These are phyloP conservation scores for Cerastoderma edule DNA, from an alignment of 2,888 invertebrate genomes.

Conservation along the genomic window DNA sequence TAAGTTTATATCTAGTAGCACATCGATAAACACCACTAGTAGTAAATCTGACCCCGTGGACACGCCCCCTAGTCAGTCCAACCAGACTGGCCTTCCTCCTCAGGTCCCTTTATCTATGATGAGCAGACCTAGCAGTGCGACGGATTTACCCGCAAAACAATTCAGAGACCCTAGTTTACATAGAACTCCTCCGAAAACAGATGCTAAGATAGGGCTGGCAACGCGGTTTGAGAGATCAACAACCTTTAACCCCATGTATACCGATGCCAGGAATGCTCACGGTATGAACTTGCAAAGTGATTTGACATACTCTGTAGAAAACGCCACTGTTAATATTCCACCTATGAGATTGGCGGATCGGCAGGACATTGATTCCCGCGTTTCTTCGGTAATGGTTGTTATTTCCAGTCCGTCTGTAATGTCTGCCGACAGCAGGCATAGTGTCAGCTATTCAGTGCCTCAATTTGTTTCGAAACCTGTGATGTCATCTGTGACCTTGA, in stretches of 20 bases:
- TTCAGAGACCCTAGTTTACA: slow-evolving; percentile 80
- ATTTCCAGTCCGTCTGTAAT: slow-evolving; percentile 59
- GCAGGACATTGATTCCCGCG: slow-evolving; percentile 41
- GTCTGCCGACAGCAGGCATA: slow-evolving; percentile 55
- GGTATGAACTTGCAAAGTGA: slow-evolving; percentile 54
- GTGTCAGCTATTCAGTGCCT: slow-evolving; percentile 32
- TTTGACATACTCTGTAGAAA: slow-evolving; percentile 54
- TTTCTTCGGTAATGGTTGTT: slow-evolving; percentile 59
- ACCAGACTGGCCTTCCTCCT: slow-evolving; percentile 59
- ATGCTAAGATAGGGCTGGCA: slow-evolving; percentile 80
- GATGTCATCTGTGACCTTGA: slow-evolving; percentile 31
- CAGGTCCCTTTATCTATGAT: slow-evolving; percentile 62
- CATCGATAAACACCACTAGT: slow-evolving; percentile 31
- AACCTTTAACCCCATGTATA: slow-evolving; percentile 43
- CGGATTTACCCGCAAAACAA: slow-evolving; percentile 62
- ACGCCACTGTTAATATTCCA: slow-evolving; percentile 34
- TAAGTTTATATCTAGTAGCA: slow-evolving; percentile 30
- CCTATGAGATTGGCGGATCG: slow-evolving; percentile 4
- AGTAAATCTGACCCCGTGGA: slow-evolving; percentile 16
- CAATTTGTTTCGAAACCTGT: slow-evolving; percentile 49
- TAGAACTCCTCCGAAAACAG: slow-evolving; percentile 70
- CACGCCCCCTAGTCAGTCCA: slow-evolving; percentile 32
- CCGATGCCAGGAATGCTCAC: slow-evolving; percentile 30
- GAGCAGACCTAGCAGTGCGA: slow-evolving; percentile 45
- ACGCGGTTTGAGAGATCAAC: slow-evolving; percentile 78